A percentile compares a stretch with the other conserved stretches of the same genome.
These are phyloP conservation scores for Eupithecia dodoneata DNA, from an alignment of 2,888 invertebrate genomes.

Conservation along the genomic window DNA sequence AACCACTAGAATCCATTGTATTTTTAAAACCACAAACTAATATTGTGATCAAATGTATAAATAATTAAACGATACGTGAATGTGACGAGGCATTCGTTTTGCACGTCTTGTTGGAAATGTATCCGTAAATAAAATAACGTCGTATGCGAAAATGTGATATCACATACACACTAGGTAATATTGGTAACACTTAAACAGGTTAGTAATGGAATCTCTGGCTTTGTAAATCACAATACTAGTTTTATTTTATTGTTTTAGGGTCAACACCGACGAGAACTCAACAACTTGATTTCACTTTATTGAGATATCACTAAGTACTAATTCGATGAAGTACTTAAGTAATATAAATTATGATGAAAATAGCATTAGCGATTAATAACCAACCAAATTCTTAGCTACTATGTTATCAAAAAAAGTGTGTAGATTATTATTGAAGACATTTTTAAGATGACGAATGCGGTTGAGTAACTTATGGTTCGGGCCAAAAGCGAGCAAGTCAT, in stretches of 20 bases:
- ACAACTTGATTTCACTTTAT: too few relatives aligned
- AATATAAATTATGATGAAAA: too few relatives aligned
- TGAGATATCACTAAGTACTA: too few relatives aligned
- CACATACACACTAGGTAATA: too few relatives aligned
- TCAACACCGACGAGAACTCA: not conserved
- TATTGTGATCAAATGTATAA: not conserved
- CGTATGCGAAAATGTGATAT: not conserved
- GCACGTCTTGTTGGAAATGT: constrained; percentile 1
- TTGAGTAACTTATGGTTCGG: too few relatives aligned
- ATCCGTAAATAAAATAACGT: not conserved
- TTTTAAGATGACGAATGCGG: too few relatives aligned
- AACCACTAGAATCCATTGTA: constrained; percentile 11
- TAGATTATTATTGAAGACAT: too few relatives aligned
- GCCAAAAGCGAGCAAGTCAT: too few relatives aligned
- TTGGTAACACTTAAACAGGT: not conserved
- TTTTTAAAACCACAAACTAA: not conserved
- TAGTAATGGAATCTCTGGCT: not conserved
- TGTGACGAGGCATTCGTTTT: not conserved
- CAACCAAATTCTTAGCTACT: too few relatives aligned
- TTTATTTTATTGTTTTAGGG: not conserved
- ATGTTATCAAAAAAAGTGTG: too few relatives aligned
- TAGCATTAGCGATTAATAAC: too few relatives aligned
- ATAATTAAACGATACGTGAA: not conserved
- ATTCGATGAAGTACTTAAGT: too few relatives aligned
- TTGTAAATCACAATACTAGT: not conserved